A percentile compares a stretch with the other conserved stretches of the same genome.
phyloP scores from a whole-genome alignment of 2,797 vertebrate genomes.

The Dendrocincla tyrannina region DNA sequence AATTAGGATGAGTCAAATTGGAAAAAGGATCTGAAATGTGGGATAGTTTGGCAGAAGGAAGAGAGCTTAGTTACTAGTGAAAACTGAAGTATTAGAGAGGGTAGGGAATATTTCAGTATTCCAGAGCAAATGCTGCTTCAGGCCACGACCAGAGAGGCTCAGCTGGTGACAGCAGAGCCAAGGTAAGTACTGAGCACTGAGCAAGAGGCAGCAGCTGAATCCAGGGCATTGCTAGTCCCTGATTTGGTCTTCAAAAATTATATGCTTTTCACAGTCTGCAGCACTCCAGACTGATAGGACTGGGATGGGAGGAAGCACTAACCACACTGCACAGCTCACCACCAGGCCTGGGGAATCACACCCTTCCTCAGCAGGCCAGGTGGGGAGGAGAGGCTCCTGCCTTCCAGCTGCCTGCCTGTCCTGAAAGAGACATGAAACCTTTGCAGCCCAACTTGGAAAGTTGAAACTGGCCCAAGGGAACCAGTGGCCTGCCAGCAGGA shows the following conservation, averaged over 20 bases:
- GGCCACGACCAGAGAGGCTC: neutral
- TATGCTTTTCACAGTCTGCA: neutral
- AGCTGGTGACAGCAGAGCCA: neutral
- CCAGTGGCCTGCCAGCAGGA: neutral
- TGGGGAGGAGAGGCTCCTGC: neutral
- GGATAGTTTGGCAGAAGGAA: neutral
- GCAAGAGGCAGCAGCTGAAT: neutral
- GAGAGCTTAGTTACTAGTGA: neutral
- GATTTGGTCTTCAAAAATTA: neutral
- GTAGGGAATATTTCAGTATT: neutral
- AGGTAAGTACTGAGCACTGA: neutral
- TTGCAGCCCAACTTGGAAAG: neutral
- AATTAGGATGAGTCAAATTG: neutral
- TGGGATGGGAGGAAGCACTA: neutral
- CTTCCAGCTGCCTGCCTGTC: neutral
- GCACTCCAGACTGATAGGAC: neutral
- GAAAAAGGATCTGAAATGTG: neutral
- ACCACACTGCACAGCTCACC: neutral
- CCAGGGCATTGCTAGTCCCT: no score
- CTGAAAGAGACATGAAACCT: neutral
- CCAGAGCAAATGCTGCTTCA: neutral
- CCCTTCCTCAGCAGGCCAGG: neutral
- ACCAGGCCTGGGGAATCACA: neutral
- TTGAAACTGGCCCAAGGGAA: neutral
- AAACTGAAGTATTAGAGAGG: neutral